Evolutionary conservation across 2,797 vertebrate genomes (phyloP).

Genomic region (Aldrovandia affinis): DNA sequence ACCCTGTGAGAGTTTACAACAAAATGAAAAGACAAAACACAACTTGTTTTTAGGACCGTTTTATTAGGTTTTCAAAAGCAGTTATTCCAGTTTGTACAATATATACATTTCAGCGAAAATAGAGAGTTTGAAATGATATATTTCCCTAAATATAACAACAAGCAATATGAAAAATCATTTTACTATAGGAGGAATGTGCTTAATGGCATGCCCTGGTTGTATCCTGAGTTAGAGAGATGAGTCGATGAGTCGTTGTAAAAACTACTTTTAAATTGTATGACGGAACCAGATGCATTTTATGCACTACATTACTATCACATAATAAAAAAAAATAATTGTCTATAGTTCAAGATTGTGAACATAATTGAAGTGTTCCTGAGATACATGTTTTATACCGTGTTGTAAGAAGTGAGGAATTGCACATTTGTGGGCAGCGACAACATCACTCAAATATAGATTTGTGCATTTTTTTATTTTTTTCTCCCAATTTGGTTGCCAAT

Average conservation of each 20-base stretch:
- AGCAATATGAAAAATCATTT: not conserved
- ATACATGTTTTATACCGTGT: not conserved
- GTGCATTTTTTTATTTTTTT: no score
- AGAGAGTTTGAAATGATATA: slow-evolving; percentile 31
- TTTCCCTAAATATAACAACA: slow-evolving; percentile 16
- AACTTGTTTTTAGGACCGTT: slow-evolving; percentile 20
- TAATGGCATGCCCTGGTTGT: not conserved
- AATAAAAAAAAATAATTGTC: not conserved
- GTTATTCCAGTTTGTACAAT: slow-evolving; percentile 43
- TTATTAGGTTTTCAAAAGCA: slow-evolving; percentile 42
- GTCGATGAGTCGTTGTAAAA: slow-evolving; percentile 10
- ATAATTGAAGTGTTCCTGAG: not conserved
- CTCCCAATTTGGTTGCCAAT: no score
- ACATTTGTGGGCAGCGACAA: not conserved
- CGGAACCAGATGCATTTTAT: slow-evolving; percentile 38
- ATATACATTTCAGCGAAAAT: slow-evolving; percentile 43
- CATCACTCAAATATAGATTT: not conserved
- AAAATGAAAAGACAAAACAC: not conserved
- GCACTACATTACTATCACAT: slow-evolving; percentile 4
- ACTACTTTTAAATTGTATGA: slow-evolving; percentile 38
- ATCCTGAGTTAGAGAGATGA: not conserved
- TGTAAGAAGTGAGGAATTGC: not conserved
- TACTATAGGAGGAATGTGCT: not conserved
- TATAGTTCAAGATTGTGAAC: slow-evolving; percentile 14
- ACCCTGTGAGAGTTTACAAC: not conserved